phyloP scores from a whole-genome alignment of 2,888 invertebrate genomes.

The Psylliodes chrysocephalus region DNA sequence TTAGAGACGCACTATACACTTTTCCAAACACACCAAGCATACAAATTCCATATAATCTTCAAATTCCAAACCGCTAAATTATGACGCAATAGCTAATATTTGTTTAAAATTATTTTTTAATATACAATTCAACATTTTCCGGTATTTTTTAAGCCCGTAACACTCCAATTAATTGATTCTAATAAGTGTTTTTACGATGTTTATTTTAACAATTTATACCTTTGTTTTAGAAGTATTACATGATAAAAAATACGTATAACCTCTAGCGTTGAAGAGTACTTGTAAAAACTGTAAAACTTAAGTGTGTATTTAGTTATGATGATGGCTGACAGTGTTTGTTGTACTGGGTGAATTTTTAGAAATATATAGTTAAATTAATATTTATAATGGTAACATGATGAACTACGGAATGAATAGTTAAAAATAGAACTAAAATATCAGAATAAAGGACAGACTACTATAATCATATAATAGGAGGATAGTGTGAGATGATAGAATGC shows the following conservation, averaged over 20 bases:
- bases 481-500: no score
- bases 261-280: background rate
- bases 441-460: no score
- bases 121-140: background rate
- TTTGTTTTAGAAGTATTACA: conserved; percentile 1
- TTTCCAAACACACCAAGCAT: background rate
- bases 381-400: no score
- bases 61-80: background rate
- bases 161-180: conserved; percentile 9
- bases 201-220: conserved; percentile 3
- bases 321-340: background rate
- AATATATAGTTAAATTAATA: no score
- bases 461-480: no score
- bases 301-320: background rate
- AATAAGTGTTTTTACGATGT: conserved; percentile 1
- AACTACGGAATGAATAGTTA: no score
- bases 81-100: background rate
- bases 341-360: no score
- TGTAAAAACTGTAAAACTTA: background rate
- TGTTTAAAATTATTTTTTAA: background rate
- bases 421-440: no score
- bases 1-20: no score
- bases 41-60: background rate
- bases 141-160: conserved; percentile 2
- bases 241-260: background rate